Percentiles rank a stretch among this genome's conserved stretches.
Evolutionary conservation across 2,888 invertebrate genomes (phyloP).

Genomic region (Eupithecia centaureata): DNA sequence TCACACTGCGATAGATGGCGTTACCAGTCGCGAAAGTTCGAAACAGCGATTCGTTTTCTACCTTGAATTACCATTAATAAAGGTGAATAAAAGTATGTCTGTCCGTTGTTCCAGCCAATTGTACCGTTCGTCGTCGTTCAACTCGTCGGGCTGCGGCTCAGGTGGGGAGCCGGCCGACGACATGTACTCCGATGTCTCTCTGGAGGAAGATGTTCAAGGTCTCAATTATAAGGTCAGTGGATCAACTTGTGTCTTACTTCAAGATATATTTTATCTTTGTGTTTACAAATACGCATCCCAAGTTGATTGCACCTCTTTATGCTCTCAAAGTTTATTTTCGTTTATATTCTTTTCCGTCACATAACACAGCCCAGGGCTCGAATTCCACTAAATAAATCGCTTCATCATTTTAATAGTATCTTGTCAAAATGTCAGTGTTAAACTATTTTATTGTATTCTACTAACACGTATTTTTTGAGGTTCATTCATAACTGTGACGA

Average conservation of each 20-base stretch:
- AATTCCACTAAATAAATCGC: too few relatives aligned
- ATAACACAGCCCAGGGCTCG: neutral
- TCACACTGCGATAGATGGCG: constrained; percentile 27
- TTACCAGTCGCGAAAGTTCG: constrained; percentile 9
- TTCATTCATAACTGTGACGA: too few relatives aligned
- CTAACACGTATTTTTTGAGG: too few relatives aligned
- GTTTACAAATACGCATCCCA: neutral
- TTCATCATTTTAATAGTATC: too few relatives aligned
- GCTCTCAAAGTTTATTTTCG: neutral
- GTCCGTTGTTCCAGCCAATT: constrained; percentile 88
- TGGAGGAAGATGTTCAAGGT: constrained; percentile 96
- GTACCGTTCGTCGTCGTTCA: constrained; percentile 96
- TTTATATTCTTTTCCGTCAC: neutral
- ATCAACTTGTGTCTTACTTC: neutral
- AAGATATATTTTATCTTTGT: neutral
- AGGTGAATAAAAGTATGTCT: constrained; percentile 44
- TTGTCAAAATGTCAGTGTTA: too few relatives aligned
- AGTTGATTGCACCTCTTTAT: neutral
- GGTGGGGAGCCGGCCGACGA: constrained; percentile 97
- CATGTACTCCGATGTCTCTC: constrained; percentile 96
- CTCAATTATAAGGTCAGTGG: constrained; percentile 94
- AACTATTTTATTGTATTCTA: too few relatives aligned
- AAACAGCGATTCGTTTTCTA: constrained; percentile 25
- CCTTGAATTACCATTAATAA: constrained; percentile 40
- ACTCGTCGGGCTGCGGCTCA: constrained; percentile 95